Evolutionary conservation across 2,888 invertebrate genomes (phyloP).

Genomic region (Temnothorax unifasciatus): DNA sequence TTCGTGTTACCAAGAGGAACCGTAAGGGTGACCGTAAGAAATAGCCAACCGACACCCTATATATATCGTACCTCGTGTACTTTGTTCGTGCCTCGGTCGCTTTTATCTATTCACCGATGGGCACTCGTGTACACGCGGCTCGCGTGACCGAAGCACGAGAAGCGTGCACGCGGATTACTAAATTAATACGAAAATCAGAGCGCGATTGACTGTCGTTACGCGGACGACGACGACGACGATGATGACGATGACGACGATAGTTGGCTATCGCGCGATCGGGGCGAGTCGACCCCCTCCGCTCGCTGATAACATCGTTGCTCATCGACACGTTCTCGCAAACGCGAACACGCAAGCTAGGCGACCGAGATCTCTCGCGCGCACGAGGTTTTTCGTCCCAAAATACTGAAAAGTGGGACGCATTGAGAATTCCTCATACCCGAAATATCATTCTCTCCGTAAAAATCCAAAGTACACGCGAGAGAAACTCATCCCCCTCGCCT

Average conservation of each 20-base stretch:
- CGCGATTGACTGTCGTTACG: constrained; percentile 51
- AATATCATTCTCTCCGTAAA: constrained; percentile 19
- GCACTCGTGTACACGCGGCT: constrained; percentile 45
- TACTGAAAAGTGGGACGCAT: constrained; percentile 1
- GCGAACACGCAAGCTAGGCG: constrained; percentile 28
- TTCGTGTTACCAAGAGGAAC: neutral
- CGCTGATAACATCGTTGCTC: constrained; percentile 32
- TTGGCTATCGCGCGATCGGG: constrained; percentile 42
- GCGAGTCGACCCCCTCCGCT: constrained; percentile 31
- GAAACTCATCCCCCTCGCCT: neutral
- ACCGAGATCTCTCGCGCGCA: neutral
- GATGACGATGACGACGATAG: constrained; percentile 14
- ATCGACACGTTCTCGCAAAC: constrained; percentile 47
- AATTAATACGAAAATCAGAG: constrained; percentile 63
- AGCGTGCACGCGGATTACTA: constrained; percentile 58
- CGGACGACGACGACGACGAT: constrained; percentile 12
- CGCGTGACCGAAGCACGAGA: constrained; percentile 59
- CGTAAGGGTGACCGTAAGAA: neutral
- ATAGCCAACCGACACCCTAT: constrained; percentile 12
- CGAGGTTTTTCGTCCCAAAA: neutral
- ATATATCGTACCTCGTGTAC: neutral
- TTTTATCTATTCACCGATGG: constrained; percentile 40
- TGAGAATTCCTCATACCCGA: constrained; percentile 12
- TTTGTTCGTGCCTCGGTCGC: constrained; percentile 38
- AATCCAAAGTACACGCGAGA: neutral